phyloP scores from a whole-genome alignment of 2,797 vertebrate genomes.

The Tokudaia tokunoshimensis region DNA sequence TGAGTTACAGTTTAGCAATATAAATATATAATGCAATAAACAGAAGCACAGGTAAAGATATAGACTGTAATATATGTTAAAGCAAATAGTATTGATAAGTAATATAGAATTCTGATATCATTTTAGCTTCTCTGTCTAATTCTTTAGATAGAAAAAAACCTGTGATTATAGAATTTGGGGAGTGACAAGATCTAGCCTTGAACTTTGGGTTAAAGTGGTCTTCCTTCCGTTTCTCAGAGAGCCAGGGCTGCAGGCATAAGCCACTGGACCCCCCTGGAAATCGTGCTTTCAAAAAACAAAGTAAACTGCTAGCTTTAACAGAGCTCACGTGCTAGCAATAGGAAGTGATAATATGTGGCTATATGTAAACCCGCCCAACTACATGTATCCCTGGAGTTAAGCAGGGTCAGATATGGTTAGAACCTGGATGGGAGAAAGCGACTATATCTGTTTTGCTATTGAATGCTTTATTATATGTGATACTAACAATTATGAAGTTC shows the following conservation, averaged over 20 bases:
- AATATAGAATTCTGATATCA: conserved; percentile 50
- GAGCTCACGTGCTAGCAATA: background rate
- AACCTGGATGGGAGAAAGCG: background rate
- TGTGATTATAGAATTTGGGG: background rate
- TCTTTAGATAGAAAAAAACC: background rate
- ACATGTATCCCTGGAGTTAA: background rate
- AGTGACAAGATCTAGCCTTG: background rate
- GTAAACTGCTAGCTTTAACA: background rate
- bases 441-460: background rate
- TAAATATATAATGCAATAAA: conserved; percentile 62
- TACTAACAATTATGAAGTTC: background rate
- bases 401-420: background rate
- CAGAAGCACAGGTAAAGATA: background rate
- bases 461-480: conserved; percentile 35
- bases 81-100: background rate
- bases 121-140: conserved; percentile 56
- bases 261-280: background rate
- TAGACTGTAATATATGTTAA: background rate
- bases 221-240: background rate
- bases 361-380: fast-evolving
- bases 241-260: too few species aligned
- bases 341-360: background rate
- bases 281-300: conserved; percentile 56
- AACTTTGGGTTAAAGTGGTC: background rate
- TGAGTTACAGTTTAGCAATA: background rate